Percentiles rank a stretch among this genome's conserved stretches.
Conservation (phyloP, 92 coral and sea anemone species). For the Umimayanthus chanpuru region DNA sequence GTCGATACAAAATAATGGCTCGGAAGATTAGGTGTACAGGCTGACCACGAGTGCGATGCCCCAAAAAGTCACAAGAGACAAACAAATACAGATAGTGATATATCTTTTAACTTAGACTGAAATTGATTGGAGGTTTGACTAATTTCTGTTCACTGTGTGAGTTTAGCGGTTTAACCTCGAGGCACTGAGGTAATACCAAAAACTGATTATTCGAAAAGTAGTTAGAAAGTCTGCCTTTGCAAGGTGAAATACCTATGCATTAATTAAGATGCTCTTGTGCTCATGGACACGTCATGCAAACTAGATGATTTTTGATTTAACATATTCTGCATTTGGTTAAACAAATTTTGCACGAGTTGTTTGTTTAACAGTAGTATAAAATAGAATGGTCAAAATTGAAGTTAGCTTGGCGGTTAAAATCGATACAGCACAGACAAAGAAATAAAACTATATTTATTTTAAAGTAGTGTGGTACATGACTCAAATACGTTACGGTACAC, state of each 20-base stretch:
- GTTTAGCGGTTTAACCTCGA: not conserved
- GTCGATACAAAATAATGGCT: too few relatives aligned
- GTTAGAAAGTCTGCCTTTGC: too few relatives aligned
- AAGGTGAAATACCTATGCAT: not conserved
- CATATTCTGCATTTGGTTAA: not conserved
- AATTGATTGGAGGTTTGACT: not conserved
- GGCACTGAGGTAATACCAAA: too few relatives aligned
- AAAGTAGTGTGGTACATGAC: too few relatives aligned
- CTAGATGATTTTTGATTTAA: not conserved
- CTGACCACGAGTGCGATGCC: too few relatives aligned
- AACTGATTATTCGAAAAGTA: too few relatives aligned
- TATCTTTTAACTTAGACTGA: not conserved
- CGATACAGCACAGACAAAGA: not conserved
- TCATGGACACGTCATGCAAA: conserved; percentile 27
- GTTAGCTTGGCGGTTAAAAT: not conserved
- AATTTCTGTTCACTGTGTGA: not conserved
- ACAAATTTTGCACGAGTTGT: not conserved
- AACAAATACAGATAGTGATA: not conserved
- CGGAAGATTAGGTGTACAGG: too few relatives aligned
- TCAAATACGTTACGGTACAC: not conserved
- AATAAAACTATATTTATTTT: too few relatives aligned
- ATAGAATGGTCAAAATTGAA: too few relatives aligned
- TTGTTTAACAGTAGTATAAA: not conserved
- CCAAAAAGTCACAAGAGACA: too few relatives aligned
- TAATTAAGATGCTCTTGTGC: not conserved